These are phyloP conservation scores for Rhizoglyphus robini DNA, from an alignment of 1,140 invertebrate species.

Conservation along the genomic window DNA sequence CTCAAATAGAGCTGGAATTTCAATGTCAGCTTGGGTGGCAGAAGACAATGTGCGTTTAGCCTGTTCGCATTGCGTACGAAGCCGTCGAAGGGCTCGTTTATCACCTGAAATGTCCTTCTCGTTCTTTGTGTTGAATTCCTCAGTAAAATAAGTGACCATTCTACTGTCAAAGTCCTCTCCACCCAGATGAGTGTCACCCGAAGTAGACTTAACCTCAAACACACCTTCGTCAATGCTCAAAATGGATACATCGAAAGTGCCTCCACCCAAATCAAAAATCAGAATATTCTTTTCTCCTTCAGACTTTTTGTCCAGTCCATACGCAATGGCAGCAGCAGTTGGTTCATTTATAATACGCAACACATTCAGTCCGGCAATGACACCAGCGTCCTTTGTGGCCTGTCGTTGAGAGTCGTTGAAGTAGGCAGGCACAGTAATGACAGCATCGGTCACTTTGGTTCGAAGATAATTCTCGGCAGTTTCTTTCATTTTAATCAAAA, in stretches of 20 bases:
- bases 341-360: too few relatives aligned
- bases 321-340: conserved; percentile 65
- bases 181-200: too few relatives aligned
- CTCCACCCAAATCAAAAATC: conserved; percentile 86
- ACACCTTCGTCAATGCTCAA: conserved; percentile 89
- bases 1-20: conserved; percentile 87
- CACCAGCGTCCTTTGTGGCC: conserved; percentile 71
- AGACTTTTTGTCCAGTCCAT: conserved; percentile 61
- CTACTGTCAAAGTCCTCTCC: too few relatives aligned
- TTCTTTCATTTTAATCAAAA: conserved; percentile 79
- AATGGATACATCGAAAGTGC: conserved; percentile 93
- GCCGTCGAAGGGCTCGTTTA: conserved; percentile 73
- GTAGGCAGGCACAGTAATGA: conserved; percentile 93
- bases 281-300: conserved; percentile 37
- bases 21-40: conserved; percentile 68
- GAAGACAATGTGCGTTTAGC: conserved; percentile 90
- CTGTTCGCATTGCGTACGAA: conserved; percentile 84
- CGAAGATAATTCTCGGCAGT: conserved; percentile 92
- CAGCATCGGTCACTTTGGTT: conserved; percentile 87
- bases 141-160: conserved; percentile 87
- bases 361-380: too few relatives aligned
- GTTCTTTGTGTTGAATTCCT: conserved; percentile 94
- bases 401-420: conserved; percentile 97
- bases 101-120: conserved; percentile 82
- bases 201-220: conserved; percentile 55